These are phyloP conservation scores for Augochlorella aurata DNA, from an alignment of 2,888 invertebrate genomes.

Conservation along the genomic window DNA sequence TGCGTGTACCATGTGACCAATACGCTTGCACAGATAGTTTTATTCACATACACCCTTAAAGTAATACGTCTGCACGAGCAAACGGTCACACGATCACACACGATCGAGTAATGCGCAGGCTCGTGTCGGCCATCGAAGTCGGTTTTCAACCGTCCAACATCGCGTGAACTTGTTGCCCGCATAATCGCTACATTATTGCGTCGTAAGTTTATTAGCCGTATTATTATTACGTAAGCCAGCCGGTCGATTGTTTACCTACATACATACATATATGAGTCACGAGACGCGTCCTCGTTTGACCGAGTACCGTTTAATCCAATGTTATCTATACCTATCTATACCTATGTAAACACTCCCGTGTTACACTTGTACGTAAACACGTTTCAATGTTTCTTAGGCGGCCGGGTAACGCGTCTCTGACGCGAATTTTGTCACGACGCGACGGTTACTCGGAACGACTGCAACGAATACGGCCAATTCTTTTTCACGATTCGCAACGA, in stretches of 20 bases:
- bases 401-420: not conserved
- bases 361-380: not conserved
- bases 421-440: not conserved
- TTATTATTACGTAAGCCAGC: slow-evolving; percentile 52
- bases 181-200: slow-evolving; percentile 45
- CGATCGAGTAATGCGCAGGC: slow-evolving; percentile 20
- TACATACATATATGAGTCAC: not conserved
- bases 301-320: not conserved
- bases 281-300: not conserved
- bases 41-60: not conserved
- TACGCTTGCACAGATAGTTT: too few relatives aligned
- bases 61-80: not conserved
- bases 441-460: too few relatives aligned
- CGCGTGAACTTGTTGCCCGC: slow-evolving; percentile 54
- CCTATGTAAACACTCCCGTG: not conserved
- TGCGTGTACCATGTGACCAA: too few relatives aligned
- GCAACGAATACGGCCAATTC: not conserved
- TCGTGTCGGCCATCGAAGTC: slow-evolving; percentile 41
- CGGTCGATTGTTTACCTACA: slow-evolving; percentile 38
- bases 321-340: not conserved
- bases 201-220: slow-evolving; percentile 52
- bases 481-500: not conserved
- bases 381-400: not conserved
- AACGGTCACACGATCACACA: too few relatives aligned
- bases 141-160: slow-evolving; percentile 52